phyloP scores from a whole-genome alignment of 2,888 invertebrate species.

The Dasysyrphus tricinctus region DNA sequence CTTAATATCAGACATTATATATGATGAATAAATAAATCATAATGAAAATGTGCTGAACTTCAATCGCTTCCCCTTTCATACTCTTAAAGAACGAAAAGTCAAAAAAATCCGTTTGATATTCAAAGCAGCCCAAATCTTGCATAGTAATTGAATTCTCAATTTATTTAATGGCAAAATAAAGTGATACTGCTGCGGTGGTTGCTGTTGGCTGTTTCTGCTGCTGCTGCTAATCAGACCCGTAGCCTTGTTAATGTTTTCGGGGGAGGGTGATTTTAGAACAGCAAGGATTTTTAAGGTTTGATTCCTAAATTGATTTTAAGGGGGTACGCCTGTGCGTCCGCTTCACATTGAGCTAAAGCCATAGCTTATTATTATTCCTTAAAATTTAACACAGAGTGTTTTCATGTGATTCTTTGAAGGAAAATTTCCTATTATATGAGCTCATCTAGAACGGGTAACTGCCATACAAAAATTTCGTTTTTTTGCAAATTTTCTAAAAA shows the following conservation, averaged over 20 bases:
- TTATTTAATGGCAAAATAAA: not conserved
- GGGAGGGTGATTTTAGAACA: not conserved
- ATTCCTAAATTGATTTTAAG: too few relatives aligned
- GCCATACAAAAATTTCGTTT: too few relatives aligned
- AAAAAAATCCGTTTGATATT: not conserved
- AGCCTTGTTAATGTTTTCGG: not conserved
- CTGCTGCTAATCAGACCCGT: not conserved
- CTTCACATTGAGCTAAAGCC: too few relatives aligned
- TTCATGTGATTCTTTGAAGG: too few relatives aligned
- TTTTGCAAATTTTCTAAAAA: too few relatives aligned
- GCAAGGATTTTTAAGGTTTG: too few relatives aligned
- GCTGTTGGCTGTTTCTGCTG: not conserved
- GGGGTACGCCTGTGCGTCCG: too few relatives aligned
- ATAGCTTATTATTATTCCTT: too few relatives aligned
- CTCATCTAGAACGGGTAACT: too few relatives aligned
- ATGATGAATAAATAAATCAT: not conserved
- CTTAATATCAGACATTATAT: not conserved
- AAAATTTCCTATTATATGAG: too few relatives aligned
- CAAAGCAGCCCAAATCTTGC: not conserved
- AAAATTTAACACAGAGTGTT: too few relatives aligned
- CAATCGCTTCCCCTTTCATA: not conserved
- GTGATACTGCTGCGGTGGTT: not conserved
- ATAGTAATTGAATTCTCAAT: not conserved
- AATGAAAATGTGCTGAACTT: not conserved
- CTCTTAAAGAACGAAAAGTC: not conserved